Evolutionary conservation across 2,888 invertebrate species (phyloP).

Genomic region (Apomyelois bistriatella): DNA sequence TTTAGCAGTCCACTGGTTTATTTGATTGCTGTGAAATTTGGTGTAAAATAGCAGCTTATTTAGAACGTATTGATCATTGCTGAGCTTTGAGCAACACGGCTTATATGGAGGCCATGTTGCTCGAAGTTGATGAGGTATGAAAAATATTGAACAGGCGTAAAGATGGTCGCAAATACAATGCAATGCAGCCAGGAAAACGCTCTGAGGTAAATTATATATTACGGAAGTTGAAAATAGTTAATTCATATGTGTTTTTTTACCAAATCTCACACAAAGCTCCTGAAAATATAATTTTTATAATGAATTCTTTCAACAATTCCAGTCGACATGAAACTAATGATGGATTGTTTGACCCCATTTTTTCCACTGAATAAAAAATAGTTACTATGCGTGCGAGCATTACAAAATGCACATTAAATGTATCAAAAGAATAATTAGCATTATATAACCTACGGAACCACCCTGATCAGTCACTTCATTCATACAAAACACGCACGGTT

Average conservation of each 20-base stretch:
- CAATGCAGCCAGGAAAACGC: too few relatives aligned
- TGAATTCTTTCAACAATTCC: too few relatives aligned
- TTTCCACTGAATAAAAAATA: not conserved
- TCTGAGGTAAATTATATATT: too few relatives aligned
- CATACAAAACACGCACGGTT: not conserved
- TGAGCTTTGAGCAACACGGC: too few relatives aligned
- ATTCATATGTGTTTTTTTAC: too few relatives aligned
- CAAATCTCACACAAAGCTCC: too few relatives aligned
- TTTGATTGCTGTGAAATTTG: not conserved
- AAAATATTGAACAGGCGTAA: too few relatives aligned
- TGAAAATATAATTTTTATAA: too few relatives aligned
- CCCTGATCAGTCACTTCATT: conserved; percentile 1
- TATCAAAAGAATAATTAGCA: conserved; percentile 4
- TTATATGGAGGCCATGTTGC: too few relatives aligned
- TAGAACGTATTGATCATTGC: not conserved
- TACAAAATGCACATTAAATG: conserved; percentile 7
- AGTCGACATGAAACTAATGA: not conserved
- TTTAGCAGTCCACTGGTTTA: not conserved
- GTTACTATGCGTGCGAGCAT: not conserved
- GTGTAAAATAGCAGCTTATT: not conserved
- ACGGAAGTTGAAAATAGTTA: too few relatives aligned
- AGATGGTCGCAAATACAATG: too few relatives aligned
- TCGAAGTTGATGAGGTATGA: too few relatives aligned
- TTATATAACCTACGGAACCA: not conserved
- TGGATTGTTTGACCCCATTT: not conserved